These are phyloP conservation scores for Dermatemys mawii DNA, from an alignment of 2,113 vertebrate species.

Conservation along the genomic window DNA sequence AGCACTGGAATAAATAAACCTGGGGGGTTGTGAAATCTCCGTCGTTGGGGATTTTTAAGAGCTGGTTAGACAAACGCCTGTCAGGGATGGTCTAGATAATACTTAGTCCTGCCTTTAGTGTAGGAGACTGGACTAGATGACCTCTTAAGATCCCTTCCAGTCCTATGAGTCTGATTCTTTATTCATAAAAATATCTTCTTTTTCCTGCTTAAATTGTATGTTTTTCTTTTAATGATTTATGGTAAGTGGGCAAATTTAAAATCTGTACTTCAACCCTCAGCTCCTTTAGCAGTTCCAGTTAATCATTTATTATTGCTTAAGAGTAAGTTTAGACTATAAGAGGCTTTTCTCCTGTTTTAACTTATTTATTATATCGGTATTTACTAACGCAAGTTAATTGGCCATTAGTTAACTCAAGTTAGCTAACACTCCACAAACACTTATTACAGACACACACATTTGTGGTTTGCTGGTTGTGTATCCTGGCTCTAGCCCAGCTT, in stretches of 20 bases:
- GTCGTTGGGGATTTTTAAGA: no score
- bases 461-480: background rate
- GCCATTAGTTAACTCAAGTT: background rate
- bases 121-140: no score
- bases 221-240: background rate
- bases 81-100: no score
- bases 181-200: fast-evolving
- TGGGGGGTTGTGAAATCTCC: no score
- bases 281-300: background rate
- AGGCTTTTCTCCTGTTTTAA: background rate
- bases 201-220: background rate
- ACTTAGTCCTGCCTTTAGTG: no score
- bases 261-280: background rate
- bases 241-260: background rate
- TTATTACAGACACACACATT: background rate
- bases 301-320: background rate
- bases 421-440: background rate
- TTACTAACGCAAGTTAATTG: background rate
- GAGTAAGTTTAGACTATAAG: background rate
- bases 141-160: no score
- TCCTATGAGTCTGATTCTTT: background rate
- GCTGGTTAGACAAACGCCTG: no score
- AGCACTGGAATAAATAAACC: no score
- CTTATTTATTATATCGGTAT: background rate
- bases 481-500: background rate